Base-by-base conservation (phyloP, 2,797 vertebrate species). In the Onychomys arenicola region DNA sequence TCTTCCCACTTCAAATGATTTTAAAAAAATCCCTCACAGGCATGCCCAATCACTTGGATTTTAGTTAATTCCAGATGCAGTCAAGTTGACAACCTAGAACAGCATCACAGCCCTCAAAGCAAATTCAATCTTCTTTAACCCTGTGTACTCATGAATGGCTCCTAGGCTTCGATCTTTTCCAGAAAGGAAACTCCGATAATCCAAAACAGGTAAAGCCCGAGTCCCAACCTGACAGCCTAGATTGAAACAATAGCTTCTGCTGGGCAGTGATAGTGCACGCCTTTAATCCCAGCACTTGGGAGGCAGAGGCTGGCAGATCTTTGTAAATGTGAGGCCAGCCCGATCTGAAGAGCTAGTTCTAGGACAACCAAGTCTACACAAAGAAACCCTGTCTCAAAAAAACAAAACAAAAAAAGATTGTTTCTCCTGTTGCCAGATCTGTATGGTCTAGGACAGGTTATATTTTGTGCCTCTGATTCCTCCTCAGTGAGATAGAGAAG, bases 61-160 rank as follows among this genome's bases (percentile, higher is more conserved):
- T 61, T 61, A 84, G 40, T 84, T 43, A 29, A 21, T 65, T 65
- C 40, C 10, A 65, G 59, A 46, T 84, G 16, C 21, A 84, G 27
- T 34, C 82, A 84, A 46, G 81, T 63, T 83, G 81, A 32, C 59
- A 83, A 46, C 27, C 29, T 46, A 43, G 27, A 65, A 21, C 3
- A 6, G 59, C 29, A 32, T 63, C 37, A 63, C 9, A 32, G 27
- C 10, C 27, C 52, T 85, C n/a, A 57, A 0, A 87, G 59, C 78
- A 63, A 83, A 67, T 93, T 71, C 69, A 84, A n/a, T 95, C 95
- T 96, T 94, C 87, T 93, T 96, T 96, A 97, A 98, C 85, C 52
- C 85, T 57, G 5, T 96, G 63, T 59, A 90, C 43, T 92, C 93
- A 75, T 25, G 19, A 46, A 52, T 59, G 43, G 85, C 13, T 94